Conservation (phyloP, 2,888 invertebrate species). For the Theretra japonica region DNA sequence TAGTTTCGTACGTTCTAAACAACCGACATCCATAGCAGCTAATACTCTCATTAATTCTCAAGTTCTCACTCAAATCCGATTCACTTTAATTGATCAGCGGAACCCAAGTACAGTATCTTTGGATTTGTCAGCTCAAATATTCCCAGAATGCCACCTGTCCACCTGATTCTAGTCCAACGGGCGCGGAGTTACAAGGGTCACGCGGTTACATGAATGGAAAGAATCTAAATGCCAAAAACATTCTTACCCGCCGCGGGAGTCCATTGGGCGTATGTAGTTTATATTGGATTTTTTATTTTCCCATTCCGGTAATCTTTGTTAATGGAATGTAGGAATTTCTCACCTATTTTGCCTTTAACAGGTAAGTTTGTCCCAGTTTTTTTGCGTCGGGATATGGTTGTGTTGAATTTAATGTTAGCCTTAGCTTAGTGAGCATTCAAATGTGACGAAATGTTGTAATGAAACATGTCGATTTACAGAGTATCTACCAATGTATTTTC, state of each 20-base stretch:
- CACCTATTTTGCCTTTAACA: neutral
- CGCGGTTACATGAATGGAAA: conserved; percentile 27
- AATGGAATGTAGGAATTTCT: neutral
- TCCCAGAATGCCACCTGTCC: conserved; percentile 41
- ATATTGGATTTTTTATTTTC: conserved; percentile 11
- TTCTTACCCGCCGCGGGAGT: conserved; percentile 36
- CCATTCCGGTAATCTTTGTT: neutral
- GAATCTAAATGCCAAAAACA: conserved; percentile 45
- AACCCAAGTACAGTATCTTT: conserved; percentile 20
- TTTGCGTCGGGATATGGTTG: neutral
- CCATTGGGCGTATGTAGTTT: conserved; percentile 16
- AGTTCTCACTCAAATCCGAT: neutral
- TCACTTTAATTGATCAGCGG: conserved; percentile 4
- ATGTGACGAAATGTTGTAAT: too few relatives aligned
- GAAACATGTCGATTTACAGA: too few relatives aligned
- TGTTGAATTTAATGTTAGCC: too few relatives aligned
- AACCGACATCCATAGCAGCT: too few relatives aligned
- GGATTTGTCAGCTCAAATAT: conserved; percentile 34
- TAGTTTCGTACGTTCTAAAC: too few relatives aligned
- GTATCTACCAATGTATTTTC: too few relatives aligned
- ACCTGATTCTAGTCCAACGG: conserved; percentile 42
- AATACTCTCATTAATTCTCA: neutral
- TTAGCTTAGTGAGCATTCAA: too few relatives aligned
- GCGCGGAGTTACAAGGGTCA: conserved; percentile 43
- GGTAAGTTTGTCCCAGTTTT: neutral